A percentile compares a stretch with the other conserved stretches of the same genome.
Evolutionary conservation across 2,113 vertebrate species (phyloP).

Genomic region (Tricholaema leucomelas): DNA sequence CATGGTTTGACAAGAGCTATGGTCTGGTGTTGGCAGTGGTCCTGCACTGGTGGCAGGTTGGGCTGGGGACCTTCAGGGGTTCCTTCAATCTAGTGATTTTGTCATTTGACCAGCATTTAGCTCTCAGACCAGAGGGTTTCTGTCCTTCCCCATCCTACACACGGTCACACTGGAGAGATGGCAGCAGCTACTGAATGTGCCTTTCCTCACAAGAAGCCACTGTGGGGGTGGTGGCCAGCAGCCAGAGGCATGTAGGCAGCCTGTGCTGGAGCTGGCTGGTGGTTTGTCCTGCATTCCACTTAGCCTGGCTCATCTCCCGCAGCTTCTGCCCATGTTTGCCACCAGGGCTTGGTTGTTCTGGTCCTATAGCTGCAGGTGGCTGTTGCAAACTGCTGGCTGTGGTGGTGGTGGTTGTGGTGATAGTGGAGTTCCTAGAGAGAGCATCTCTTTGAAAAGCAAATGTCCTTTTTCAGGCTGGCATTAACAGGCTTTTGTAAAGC

Average conservation of each 20-base stretch:
- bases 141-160: background rate
- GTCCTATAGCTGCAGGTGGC: background rate
- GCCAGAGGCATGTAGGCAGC: background rate
- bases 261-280: background rate
- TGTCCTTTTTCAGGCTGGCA: background rate
- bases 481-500: background rate
- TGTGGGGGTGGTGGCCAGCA: background rate
- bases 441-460: background rate
- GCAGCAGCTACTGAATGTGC: accelerated
- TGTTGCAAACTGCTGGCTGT: background rate
- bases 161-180: accelerated
- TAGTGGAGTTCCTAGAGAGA: background rate
- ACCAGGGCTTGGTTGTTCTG: background rate
- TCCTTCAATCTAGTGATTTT: background rate
- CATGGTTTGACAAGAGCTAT: background rate
- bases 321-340: background rate
- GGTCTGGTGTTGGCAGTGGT: background rate
- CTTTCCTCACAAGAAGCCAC: background rate
- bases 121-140: background rate
- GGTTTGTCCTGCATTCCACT: slow-evolving; percentile 22
- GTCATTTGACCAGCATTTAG: background rate
- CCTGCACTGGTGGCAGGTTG: background rate
- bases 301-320: background rate
- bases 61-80: background rate
- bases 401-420: background rate